Base-by-base conservation (phyloP, 2,888 invertebrate genomes). In the Mesochorus sp. region DNA sequence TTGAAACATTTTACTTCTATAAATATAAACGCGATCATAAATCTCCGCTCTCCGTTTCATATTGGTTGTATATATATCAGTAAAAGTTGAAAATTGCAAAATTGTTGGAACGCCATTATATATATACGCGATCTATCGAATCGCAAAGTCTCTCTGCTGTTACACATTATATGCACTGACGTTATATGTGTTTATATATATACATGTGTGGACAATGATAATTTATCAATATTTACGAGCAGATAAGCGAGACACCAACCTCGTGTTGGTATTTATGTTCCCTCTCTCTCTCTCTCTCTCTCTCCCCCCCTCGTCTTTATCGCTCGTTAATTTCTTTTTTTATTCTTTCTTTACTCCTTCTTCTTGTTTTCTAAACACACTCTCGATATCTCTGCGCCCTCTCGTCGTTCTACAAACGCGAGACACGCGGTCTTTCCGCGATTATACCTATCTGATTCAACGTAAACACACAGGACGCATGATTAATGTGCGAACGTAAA, bases 201-300 rank as follows among this genome's bases (percentile, higher is more conserved):
- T 28, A 26, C 12, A 37, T 17, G 37, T 14, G 8, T 53, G 28
- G 19, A 19, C 61, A 72, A 67, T 67, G 70, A 72, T 77, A 77
- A 77, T 77, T 77, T 77, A 77, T 72, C 72, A 72, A 77, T 77
- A 77, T 77, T 77, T 72, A 67, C 71, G 76, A 77, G 61, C 28
- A 59, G 76, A 77, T 76, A 72, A 76, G n/a, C n/a, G 71, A 66
- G 53, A 28, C 68, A 62, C 68, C 12, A 47, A 53, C 66, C 66
- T 61, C 61, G 76, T 77, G 76, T 77, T 77, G 66, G 53, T 72
- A 77, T 77, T 77, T 77, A 72, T 61, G 44, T 70, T 70, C 47
- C 14, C 62, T 66, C 62, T 57, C 17, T 17, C 31, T 53, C n/a
- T 14, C 55, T 26, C 14, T 17, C 37, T 53, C 28, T 39, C 44